Percentiles rank a stretch among this genome's conserved stretches.
Conservation (phyloP, 2,797 vertebrate genomes). For the Glossophaga mutica region DNA sequence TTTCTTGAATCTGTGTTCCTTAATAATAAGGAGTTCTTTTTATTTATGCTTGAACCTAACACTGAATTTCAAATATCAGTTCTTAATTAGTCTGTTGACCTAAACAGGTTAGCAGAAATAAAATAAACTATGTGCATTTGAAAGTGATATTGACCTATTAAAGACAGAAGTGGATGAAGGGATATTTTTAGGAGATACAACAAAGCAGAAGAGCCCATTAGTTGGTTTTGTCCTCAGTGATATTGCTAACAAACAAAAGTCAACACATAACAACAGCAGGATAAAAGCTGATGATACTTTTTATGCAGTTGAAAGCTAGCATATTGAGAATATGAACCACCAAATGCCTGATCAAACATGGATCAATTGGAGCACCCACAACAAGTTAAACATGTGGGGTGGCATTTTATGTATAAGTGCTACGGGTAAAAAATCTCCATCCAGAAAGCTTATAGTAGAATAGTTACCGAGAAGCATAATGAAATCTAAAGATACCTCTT, state of each 20-base stretch:
- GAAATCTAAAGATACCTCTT: conserved; percentile 31
- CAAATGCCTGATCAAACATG: not conserved
- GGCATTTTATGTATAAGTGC: not conserved
- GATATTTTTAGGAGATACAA: not conserved
- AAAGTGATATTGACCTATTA: not conserved
- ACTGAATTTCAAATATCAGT: not conserved
- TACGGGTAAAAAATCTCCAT: not conserved
- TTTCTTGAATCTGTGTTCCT: not conserved
- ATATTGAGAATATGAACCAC: not conserved
- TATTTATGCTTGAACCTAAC: not conserved
- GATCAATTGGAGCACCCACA: not conserved
- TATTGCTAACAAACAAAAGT: not conserved
- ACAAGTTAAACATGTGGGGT: not conserved
- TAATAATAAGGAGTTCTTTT: not conserved
- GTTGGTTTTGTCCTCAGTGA: not conserved
- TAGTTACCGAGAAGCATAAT: not conserved
- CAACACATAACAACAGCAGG: not conserved
- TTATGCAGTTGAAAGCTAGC: not conserved
- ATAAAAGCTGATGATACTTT: not conserved
- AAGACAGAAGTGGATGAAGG: not conserved
- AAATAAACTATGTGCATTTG: not conserved
- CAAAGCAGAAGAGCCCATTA: not conserved
- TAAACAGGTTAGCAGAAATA: not conserved
- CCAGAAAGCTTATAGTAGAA: not conserved
- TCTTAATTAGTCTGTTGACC: not conserved